These are phyloP conservation scores for Charaxes varanes DNA, from an alignment of 1,140 invertebrate genomes.

Conservation along the genomic window DNA sequence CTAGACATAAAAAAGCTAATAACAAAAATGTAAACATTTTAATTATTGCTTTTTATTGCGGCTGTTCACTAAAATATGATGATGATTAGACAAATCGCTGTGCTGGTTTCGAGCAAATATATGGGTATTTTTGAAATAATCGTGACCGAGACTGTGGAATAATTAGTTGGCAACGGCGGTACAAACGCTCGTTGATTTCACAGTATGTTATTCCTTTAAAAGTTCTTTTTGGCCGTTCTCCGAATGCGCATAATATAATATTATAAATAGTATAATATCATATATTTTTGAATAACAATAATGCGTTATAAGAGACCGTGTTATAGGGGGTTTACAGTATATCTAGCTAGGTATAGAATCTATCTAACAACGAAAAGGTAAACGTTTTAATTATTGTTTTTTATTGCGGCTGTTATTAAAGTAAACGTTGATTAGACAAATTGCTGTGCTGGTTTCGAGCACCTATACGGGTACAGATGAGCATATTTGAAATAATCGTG, in stretches of 20 bases:
- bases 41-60: slow-evolving; percentile 24
- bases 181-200: slow-evolving; percentile 47
- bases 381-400: slow-evolving; percentile 17
- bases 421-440: slow-evolving; percentile 26
- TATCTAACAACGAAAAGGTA: too few relatives aligned
- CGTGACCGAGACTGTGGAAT: slow-evolving; percentile 55
- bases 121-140: slow-evolving; percentile 45
- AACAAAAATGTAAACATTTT: slow-evolving; percentile 2
- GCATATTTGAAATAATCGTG: slow-evolving; percentile 58
- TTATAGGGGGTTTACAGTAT: too few relatives aligned
- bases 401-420: slow-evolving; percentile 18
- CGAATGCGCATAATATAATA: too few relatives aligned
- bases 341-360: too few relatives aligned
- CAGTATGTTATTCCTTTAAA: slow-evolving; percentile 62
- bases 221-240: slow-evolving; percentile 44
- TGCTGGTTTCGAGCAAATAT: slow-evolving; percentile 24
- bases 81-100: slow-evolving; percentile 26
- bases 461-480: slow-evolving; percentile 22
- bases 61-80: slow-evolving; percentile 16
- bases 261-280: too few relatives aligned
- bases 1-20: too few relatives aligned
- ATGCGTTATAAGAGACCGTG: too few relatives aligned
- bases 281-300: too few relatives aligned
- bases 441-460: slow-evolving; percentile 26
- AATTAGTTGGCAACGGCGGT: slow-evolving; percentile 48